Conservation (phyloP, 2,888 invertebrate genomes). For the Hydrotaea cyrtoneurina region DNA sequence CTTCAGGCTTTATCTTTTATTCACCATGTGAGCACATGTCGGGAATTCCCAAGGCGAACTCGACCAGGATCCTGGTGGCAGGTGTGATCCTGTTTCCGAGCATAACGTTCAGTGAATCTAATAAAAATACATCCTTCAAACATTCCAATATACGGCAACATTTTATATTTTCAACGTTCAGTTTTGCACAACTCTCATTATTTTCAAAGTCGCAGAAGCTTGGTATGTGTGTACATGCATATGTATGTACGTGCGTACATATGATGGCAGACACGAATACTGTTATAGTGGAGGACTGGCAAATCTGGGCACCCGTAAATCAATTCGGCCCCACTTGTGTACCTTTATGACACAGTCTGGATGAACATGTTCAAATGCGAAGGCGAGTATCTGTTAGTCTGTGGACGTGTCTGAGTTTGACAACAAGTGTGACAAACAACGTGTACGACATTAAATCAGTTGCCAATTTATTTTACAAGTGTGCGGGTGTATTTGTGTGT, state of each 20-base stretch:
- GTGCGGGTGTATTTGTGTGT: neutral
- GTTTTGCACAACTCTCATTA: neutral
- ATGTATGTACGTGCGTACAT: neutral
- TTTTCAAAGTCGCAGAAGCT: too few species aligned
- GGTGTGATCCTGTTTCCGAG: too few species aligned
- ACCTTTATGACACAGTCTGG: conserved; percentile 3
- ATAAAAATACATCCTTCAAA: too few species aligned
- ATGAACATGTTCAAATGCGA: neutral
- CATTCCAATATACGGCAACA: too few species aligned
- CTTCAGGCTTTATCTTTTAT: too few species aligned
- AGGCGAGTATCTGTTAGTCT: neutral
- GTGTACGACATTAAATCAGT: conserved; percentile 52
- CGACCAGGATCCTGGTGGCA: too few species aligned
- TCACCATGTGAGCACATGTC: too few species aligned
- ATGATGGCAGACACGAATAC: too few species aligned
- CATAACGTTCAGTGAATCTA: too few species aligned
- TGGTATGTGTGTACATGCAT: too few species aligned
- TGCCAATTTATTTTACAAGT: conserved; percentile 51
- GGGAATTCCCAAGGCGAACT: too few species aligned
- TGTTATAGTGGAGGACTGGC: neutral
- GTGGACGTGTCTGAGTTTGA: conserved; percentile 28
- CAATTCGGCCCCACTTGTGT: neutral
- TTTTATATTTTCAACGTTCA: neutral
- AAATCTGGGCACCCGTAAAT: neutral
- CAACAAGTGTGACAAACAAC: conserved; percentile 50